Conservation (phyloP, 2,797 vertebrate genomes). For the Malacoraja senta region DNA sequence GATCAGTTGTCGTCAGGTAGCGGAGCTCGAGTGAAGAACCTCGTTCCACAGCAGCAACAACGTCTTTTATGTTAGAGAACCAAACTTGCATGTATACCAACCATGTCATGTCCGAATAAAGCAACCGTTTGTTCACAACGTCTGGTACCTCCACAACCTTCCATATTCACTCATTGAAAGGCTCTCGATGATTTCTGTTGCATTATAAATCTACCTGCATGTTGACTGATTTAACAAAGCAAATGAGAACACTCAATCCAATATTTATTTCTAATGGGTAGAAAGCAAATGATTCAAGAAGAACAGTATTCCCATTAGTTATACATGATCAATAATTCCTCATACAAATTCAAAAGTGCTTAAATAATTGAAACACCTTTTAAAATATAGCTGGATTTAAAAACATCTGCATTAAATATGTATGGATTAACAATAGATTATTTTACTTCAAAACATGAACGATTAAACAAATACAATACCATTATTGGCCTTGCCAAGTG, state of each 20-base stretch:
- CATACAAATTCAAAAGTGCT: not conserved
- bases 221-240: not conserved
- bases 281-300: not conserved
- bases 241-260: not conserved
- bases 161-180: not conserved
- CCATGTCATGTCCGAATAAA: too few species aligned
- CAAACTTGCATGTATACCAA: too few species aligned
- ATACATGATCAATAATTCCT: not conserved
- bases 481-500: not conserved
- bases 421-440: not conserved
- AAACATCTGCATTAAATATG: not conserved
- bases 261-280: not conserved
- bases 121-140: too few species aligned
- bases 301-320: not conserved
- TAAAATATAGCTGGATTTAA: not conserved
- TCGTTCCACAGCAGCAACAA: too few species aligned
- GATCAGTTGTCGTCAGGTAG: too few species aligned
- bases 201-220: not conserved
- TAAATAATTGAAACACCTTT: not conserved
- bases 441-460: not conserved
- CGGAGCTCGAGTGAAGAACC: too few species aligned
- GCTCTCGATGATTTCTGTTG: not conserved
- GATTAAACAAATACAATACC: constrained; percentile 1
- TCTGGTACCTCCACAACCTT: not conserved
- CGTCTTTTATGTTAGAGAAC: too few species aligned